phyloP scores from a whole-genome alignment of 2,888 invertebrate species.

The Drosophila fungiperda region DNA sequence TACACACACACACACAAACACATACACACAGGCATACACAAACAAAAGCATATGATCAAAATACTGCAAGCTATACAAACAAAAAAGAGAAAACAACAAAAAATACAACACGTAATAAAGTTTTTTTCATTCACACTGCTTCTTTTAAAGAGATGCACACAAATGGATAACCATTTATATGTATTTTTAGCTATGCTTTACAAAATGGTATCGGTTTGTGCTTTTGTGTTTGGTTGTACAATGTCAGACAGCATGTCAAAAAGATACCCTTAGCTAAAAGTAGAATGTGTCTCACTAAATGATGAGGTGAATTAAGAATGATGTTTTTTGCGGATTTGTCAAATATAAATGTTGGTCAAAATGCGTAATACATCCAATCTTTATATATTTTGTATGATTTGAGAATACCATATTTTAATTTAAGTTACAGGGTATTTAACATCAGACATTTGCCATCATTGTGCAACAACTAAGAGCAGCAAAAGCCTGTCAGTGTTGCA shows the following conservation, averaged over 20 bases:
- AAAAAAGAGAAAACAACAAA: constrained; percentile 12
- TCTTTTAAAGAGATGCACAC: constrained; percentile 16
- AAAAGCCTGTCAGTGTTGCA: constrained; percentile 49
- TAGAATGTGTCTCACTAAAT: background rate
- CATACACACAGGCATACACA: background rate
- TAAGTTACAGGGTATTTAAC: constrained; percentile 23
- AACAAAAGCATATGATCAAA: background rate
- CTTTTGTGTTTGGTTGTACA: background rate
- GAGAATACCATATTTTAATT: background rate
- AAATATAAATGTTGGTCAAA: background rate
- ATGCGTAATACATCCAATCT: background rate
- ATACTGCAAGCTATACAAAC: background rate
- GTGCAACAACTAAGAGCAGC: constrained; percentile 32
- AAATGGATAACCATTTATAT: constrained; percentile 21
- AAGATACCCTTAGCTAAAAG: background rate
- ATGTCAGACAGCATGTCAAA: background rate
- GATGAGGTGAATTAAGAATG: background rate
- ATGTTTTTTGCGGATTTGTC: background rate
- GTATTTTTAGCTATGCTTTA: constrained; percentile 30
- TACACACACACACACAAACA: constrained; percentile 3
- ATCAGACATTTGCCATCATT: constrained; percentile 38
- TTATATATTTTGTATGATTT: background rate
- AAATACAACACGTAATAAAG: constrained; percentile 49
- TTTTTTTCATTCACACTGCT: constrained; percentile 13
- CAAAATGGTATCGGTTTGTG: constrained; percentile 16